Evolutionary conservation across 2,888 invertebrate species (phyloP).

Genomic region (Plagodis pulveraria): DNA sequence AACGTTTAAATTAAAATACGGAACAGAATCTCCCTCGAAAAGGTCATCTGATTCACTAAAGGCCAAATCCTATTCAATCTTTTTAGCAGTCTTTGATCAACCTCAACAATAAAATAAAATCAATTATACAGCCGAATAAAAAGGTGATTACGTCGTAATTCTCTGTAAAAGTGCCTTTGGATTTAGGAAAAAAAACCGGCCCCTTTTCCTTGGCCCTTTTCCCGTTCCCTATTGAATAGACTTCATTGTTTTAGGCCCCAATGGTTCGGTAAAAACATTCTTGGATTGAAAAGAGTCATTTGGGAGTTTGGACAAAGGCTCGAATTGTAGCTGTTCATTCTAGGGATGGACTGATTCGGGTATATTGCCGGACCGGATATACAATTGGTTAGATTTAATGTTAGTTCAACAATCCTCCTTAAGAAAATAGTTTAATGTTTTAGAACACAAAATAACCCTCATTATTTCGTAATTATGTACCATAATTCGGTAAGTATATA

Average conservation of each 20-base stretch:
- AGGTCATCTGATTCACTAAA: slow-evolving; percentile 30
- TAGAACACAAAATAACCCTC: too few relatives aligned
- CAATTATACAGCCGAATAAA: slow-evolving; percentile 37
- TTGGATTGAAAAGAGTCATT: slow-evolving; percentile 43
- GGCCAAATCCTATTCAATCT: slow-evolving; percentile 31
- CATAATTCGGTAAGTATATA: too few relatives aligned
- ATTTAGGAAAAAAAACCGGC: slow-evolving; percentile 29
- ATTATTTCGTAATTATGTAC: too few relatives aligned
- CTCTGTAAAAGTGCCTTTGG: slow-evolving; percentile 18
- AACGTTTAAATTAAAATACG: slow-evolving; percentile 9
- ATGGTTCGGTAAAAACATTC: slow-evolving; percentile 44
- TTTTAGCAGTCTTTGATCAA: slow-evolving; percentile 22
- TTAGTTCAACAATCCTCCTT: too few relatives aligned
- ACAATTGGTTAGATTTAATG: neutral
- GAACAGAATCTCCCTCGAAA: slow-evolving; percentile 22
- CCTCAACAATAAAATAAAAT: slow-evolving; percentile 39
- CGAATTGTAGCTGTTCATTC: slow-evolving; percentile 47
- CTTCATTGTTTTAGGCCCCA: slow-evolving; percentile 39
- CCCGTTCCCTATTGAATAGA: slow-evolving; percentile 24
- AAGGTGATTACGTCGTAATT: slow-evolving; percentile 30
- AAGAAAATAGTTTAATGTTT: too few relatives aligned
- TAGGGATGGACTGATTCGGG: slow-evolving; percentile 28
- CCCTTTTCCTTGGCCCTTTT: slow-evolving; percentile 22
- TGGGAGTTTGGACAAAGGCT: slow-evolving; percentile 43
- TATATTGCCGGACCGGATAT: slow-evolving; percentile 21